A percentile compares a stretch with the other conserved stretches of the same genome.
Evolutionary conservation across 2,113 vertebrate genomes (phyloP).

Genomic region (Myotis davidii): DNA sequence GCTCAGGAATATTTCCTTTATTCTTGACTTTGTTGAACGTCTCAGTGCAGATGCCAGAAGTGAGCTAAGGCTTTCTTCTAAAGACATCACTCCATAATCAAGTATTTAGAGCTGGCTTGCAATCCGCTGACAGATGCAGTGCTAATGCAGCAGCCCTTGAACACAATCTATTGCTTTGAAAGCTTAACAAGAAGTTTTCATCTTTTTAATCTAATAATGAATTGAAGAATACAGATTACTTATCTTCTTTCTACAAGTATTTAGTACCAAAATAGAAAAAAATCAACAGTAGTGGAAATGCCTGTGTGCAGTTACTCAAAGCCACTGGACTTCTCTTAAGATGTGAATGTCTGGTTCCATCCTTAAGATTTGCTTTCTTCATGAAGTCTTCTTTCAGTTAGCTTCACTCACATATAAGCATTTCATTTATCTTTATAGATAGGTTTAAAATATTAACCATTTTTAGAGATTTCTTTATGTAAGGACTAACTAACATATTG

Average conservation of each 20-base stretch:
- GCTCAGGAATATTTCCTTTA: constrained; percentile 39
- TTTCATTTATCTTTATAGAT: neutral
- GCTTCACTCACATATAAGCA: neutral
- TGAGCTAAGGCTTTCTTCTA: neutral
- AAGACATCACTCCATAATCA: neutral
- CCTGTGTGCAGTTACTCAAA: neutral
- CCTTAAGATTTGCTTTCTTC: neutral
- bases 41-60: neutral
- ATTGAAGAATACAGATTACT: neutral
- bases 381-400: constrained; percentile 46
- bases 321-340: neutral
- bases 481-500: neutral
- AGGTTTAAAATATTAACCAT: neutral
- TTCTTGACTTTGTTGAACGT: constrained; percentile 45
- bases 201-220: constrained; percentile 32
- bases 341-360: neutral
- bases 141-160: neutral
- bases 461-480: neutral
- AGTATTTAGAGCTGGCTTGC: neutral
- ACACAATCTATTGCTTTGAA: neutral
- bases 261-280: constrained; percentile 32
- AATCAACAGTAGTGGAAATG: neutral
- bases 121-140: neutral
- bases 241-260: neutral
- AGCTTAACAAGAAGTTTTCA: neutral